phyloP scores from a whole-genome alignment of 2,888 invertebrate genomes.

The Brachycybe producta region DNA sequence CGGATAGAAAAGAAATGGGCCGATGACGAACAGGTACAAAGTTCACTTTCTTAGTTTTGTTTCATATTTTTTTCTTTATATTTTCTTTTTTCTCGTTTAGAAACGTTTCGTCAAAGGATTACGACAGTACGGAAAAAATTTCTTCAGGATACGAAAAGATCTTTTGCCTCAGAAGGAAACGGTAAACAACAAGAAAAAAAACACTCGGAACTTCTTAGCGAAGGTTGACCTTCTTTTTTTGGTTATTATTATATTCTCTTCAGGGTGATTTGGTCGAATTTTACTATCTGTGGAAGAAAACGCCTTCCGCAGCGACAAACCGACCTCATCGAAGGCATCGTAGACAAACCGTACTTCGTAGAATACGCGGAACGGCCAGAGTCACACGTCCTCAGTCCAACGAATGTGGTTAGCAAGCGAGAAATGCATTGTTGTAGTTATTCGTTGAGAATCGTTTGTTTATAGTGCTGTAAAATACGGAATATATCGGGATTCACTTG shows the following conservation, averaged over 20 bases:
- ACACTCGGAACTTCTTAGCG: neutral
- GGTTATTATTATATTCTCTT: conserved; percentile 20
- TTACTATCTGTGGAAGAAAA: conserved; percentile 99
- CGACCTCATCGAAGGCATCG: conserved; percentile 76
- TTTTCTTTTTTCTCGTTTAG: conserved; percentile 32
- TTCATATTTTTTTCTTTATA: conserved; percentile 15
- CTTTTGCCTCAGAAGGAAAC: conserved; percentile 93
- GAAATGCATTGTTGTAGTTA: conserved; percentile 17
- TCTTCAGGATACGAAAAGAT: conserved; percentile 93
- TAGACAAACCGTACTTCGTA: conserved; percentile 69
- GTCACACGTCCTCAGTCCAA: conserved; percentile 32
- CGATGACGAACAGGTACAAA: conserved; percentile 67
- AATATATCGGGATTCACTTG: no score
- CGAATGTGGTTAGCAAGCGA: conserved; percentile 36
- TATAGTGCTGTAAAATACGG: no score
- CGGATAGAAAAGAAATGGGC: conserved; percentile 97
- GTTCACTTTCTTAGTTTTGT: neutral
- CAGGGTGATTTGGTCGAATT: conserved; percentile 92
- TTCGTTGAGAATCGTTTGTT: conserved; percentile 2
- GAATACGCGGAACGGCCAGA: conserved; percentile 44
- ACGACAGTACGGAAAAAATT: conserved; percentile 96
- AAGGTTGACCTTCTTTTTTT: neutral
- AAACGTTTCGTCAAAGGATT: conserved; percentile 98
- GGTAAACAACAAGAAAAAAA: conserved; percentile 42
- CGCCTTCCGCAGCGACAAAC: conserved; percentile 92